Base-by-base conservation (phyloP, 2,797 vertebrate species). In the Selene dorsalis region DNA sequence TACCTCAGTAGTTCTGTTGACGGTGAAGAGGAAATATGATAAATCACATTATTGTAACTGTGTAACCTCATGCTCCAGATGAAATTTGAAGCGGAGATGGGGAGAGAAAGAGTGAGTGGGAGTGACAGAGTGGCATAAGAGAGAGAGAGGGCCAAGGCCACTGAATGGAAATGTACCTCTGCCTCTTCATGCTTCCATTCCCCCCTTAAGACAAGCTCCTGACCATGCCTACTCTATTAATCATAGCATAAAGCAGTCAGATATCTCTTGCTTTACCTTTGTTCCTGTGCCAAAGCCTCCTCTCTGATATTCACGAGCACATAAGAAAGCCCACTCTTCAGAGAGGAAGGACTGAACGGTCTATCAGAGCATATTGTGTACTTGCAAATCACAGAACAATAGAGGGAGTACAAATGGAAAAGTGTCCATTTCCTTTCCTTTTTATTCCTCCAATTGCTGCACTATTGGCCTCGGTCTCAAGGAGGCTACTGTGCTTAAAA, bases 101-200 rank as follows among this genome's bases (percentile, higher is more conserved):
- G 68, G 79, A 79, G 65, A 80, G 75, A 88, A 79, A 69, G 61
- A 57, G 62, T 11, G 79, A 80, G 77, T 59, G 67, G 55, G 73
- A 75, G 74, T 47, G 43, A 79, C 30, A 68, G 81, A 82, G 82
- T 65, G 78, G 81, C 77, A 84, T 28, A 80, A 73, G 73, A 82
- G 73, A 82, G 52, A 66, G 67, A 73, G 79, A 62, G 66, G 78
- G 80, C 81, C 81, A 43, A 39, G 35, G 77, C 76, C 43, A 55
- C 89, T 90, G 88, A 91, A 92, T 88, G 84, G 84, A 89, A 91
- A 86, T 84, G 81, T 83, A 85, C 78, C 87, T 87, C 80, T 79
- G 69, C 65, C 74, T 84, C 77, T 90, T 87, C 88, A 87, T 89
- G 89, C 89, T 86, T 89, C 85, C 43, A 58, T 88, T 90, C 68